These are phyloP conservation scores for Oryzias sinensis DNA, from an alignment of 2,797 vertebrate species.

Conservation along the genomic window DNA sequence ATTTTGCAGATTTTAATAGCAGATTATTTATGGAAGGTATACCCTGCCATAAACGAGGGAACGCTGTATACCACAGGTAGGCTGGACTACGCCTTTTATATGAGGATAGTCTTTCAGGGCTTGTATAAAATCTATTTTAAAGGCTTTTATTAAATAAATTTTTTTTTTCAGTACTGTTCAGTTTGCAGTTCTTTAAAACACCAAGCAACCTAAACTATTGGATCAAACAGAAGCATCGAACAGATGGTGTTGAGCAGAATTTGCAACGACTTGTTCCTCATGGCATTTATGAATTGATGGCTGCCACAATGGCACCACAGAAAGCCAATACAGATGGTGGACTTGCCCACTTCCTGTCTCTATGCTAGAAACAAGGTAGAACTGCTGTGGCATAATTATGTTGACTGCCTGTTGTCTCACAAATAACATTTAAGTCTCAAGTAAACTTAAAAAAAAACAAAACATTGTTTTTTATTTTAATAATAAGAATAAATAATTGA, in stretches of 20 bases:
- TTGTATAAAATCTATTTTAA: too few relatives aligned
- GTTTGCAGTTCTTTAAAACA: slow-evolving; percentile 20
- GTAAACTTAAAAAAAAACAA: slow-evolving; percentile 11
- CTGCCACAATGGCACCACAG: slow-evolving; percentile 19
- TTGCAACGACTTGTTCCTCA: slow-evolving; percentile 56
- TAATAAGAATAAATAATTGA: too few relatives aligned
- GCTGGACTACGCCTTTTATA: too few relatives aligned
- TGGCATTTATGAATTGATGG: slow-evolving; percentile 30
- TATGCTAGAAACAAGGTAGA: slow-evolving; percentile 38
- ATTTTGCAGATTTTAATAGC: too few relatives aligned
- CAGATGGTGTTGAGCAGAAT: slow-evolving; percentile 58
- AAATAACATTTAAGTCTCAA: slow-evolving; percentile 13
- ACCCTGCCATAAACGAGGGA: too few relatives aligned
- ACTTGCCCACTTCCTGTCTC: slow-evolving; percentile 40
- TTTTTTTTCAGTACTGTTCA: slow-evolving; percentile 30
- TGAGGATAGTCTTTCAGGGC: too few relatives aligned
- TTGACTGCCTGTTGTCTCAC: slow-evolving; percentile 10
- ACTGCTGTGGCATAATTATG: slow-evolving; percentile 14
- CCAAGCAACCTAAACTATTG: slow-evolving; percentile 24
- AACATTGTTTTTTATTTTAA: too few relatives aligned
- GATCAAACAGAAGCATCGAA: slow-evolving; percentile 50
- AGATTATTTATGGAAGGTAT: too few relatives aligned
- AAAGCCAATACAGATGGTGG: slow-evolving; percentile 50
- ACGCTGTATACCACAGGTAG: too few relatives aligned
- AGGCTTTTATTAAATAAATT: slow-evolving; percentile 18